Evolutionary conservation across 1,140 invertebrate genomes (phyloP).

Genomic region (Cheumatopsyche charites): DNA sequence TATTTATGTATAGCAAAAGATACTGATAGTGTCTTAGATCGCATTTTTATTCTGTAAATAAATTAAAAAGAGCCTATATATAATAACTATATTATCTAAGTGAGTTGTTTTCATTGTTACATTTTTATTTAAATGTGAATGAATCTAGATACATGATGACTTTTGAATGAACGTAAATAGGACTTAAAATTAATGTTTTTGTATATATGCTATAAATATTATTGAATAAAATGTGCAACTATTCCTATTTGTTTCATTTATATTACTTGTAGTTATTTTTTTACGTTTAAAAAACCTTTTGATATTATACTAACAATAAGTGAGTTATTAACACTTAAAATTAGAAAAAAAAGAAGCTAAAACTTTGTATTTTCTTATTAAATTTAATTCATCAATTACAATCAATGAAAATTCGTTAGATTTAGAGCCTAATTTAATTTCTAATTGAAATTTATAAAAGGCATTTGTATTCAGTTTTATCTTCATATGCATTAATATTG

Average conservation of each 20-base stretch:
- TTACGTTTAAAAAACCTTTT: not conserved
- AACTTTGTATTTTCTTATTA: too few relatives aligned
- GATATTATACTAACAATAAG: not conserved
- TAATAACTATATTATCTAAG: constrained; percentile 27
- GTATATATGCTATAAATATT: constrained; percentile 39
- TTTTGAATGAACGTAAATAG: constrained; percentile 1
- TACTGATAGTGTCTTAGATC: constrained; percentile 28
- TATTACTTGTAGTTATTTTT: not conserved
- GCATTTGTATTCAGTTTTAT: too few relatives aligned
- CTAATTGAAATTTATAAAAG: too few relatives aligned
- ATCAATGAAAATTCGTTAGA: too few relatives aligned
- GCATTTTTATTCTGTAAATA: constrained; percentile 45
- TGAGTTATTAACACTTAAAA: not conserved
- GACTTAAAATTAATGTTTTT: constrained; percentile 36
- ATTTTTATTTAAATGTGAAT: constrained; percentile 44
- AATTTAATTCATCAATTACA: too few relatives aligned
- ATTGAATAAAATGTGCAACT: constrained; percentile 38
- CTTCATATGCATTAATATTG: too few relatives aligned
- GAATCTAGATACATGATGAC: constrained; percentile 15
- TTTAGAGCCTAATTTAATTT: too few relatives aligned
- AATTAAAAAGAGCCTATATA: constrained; percentile 34
- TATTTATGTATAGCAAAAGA: constrained; percentile 31
- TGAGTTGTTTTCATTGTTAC: constrained; percentile 48
- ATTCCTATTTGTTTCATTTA: constrained; percentile 16
- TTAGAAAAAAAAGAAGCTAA: not conserved